phyloP scores from a whole-genome alignment of 2,113 vertebrate genomes.

The Chrysemys picta region DNA sequence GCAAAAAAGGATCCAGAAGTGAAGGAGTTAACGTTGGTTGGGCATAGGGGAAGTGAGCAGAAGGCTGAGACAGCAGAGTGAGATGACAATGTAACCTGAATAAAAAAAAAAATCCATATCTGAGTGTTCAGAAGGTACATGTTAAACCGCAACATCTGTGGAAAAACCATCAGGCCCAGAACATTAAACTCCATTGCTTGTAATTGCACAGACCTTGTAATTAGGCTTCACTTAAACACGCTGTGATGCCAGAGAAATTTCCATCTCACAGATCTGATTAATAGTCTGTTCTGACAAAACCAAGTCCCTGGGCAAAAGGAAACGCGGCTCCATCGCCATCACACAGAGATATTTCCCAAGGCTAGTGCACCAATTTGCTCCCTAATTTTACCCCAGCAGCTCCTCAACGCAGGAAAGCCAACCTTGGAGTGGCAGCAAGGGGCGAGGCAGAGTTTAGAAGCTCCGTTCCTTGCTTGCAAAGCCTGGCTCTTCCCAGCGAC shows the following conservation, averaged over 20 bases:
- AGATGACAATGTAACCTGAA: neutral
- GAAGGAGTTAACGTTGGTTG: neutral
- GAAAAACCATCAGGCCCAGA: neutral
- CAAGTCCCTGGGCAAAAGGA: conserved; percentile 31
- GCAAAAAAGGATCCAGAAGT: neutral
- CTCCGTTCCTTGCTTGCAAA: neutral
- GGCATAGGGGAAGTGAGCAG: neutral
- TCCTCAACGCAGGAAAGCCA: neutral
- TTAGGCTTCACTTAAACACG: neutral
- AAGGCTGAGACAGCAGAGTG: neutral
- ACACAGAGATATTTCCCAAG: neutral
- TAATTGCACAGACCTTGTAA: neutral
- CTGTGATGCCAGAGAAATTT: neutral
- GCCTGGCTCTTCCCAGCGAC: neutral
- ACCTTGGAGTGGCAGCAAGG: neutral
- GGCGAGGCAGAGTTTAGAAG: neutral
- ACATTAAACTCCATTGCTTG: accelerated
- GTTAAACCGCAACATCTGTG: neutral
- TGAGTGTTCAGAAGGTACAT: neutral
- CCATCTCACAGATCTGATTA: neutral
- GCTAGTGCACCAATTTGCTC: conserved; percentile 7
- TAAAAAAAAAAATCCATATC: neutral
- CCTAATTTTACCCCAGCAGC: neutral
- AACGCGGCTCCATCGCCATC: conserved; percentile 7
- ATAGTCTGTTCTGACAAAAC: neutral